Base-by-base conservation (phyloP, 2,113 vertebrate species). In the Rhynchomys soricoides region DNA sequence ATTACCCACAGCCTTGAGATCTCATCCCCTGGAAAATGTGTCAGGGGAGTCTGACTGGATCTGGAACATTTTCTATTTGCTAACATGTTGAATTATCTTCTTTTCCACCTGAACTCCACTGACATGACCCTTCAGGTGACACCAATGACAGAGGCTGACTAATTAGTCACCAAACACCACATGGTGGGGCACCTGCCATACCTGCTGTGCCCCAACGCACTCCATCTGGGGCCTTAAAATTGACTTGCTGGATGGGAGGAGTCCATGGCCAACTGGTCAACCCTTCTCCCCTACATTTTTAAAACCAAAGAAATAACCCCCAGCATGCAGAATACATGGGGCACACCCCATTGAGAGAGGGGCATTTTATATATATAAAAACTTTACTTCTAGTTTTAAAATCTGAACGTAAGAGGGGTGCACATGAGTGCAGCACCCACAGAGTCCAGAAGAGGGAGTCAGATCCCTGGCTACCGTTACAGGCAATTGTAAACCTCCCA, bases 31-130 rank as follows among this genome's bases (percentile, higher is more conserved):
- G 22, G 40, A 73, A 89, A 97, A 91, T 45, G 50, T 7, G 52
- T 77, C 75, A 57, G 37, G 77, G 59, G 83, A 86, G 50, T 70
- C 68, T 87, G 68, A 34, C 73, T 88, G 31, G 52, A 62, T 59
- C 86, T 24, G 85, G 59, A 74, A 92, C 34, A 22, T 73, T 73
- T 81, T 45, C 92, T 40, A 19, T 68, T 91, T 70, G 45, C 52
- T 85, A 89, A 97, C 89, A 94, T 93, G 62, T 59, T 85, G 70
- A 79, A 86, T 78, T 68, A 45, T 59, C 62, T 95, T 85, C 92
- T 96, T 83, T 89, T 55, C 88, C 55, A 68, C 86, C 86, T 86
- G n/a, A 74, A 86, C 17, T 8, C 66, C 66, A 48, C 0, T 29
- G 73, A 89, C 78, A n/a, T 3, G 52, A 64, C 86, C 85, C 86